Evolutionary conservation across 2,113 vertebrate species (phyloP).

Genomic region (Nerophis ophidion): DNA sequence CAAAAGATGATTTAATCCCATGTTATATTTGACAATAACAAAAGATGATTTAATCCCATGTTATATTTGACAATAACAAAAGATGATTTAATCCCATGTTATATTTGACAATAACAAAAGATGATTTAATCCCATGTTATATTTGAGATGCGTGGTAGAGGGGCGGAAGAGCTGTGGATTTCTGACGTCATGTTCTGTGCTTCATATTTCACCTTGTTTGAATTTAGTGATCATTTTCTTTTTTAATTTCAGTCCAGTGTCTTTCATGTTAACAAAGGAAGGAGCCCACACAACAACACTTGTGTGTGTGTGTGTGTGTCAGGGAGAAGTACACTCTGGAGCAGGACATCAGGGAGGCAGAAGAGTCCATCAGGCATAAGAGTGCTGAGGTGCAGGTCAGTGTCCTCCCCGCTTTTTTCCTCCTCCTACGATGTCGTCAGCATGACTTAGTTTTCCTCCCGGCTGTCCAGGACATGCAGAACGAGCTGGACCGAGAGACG

Average conservation of each 20-base stretch:
- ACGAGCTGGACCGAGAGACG: slow-evolving; percentile 88
- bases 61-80: no score
- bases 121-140: no score
- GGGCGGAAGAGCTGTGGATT: background rate
- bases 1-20: no score
- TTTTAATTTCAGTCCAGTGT: no score
- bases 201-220: background rate
- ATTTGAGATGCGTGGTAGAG: no score
- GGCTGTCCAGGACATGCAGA: slow-evolving; percentile 83
- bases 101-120: no score
- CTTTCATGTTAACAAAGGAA: background rate
- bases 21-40: no score
- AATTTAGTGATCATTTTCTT: background rate
- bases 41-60: no score
- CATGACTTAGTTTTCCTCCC: background rate
- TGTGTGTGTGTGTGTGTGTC: slow-evolving; percentile 22
- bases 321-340: slow-evolving; percentile 94
- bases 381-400: slow-evolving; percentile 89
- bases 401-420: background rate
- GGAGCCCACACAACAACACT: no score
- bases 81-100: no score
- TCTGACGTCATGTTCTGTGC: background rate
- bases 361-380: slow-evolving; percentile 90
- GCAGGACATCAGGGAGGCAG: slow-evolving; percentile 92
- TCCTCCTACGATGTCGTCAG: no score